Evolutionary conservation across 2,888 invertebrate genomes (phyloP).

Genomic region (Cactoblastis cactorum): DNA sequence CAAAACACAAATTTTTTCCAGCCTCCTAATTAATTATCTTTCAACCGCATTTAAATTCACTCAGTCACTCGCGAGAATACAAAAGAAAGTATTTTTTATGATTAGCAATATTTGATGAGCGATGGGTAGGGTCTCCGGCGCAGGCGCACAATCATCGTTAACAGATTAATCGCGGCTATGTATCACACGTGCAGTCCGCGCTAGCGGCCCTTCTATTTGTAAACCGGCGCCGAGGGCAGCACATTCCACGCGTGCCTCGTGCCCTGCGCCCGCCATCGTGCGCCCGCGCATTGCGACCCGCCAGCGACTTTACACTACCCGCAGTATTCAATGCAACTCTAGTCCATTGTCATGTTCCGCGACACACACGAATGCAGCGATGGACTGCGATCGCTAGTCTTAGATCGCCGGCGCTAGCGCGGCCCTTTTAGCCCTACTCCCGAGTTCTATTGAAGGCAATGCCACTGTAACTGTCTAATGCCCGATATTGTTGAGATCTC

Average conservation of each 20-base stretch:
- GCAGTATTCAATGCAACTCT: slow-evolving; percentile 44
- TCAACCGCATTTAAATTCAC: background rate
- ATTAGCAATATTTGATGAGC: slow-evolving; percentile 32
- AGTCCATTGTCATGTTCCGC: slow-evolving; percentile 32
- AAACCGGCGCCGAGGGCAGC: slow-evolving; percentile 76
- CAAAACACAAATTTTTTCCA: background rate
- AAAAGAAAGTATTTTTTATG: background rate
- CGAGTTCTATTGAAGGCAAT: slow-evolving; percentile 46
- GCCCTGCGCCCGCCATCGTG: slow-evolving; percentile 49
- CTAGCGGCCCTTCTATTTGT: slow-evolving; percentile 77
- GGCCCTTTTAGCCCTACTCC: slow-evolving; percentile 33
- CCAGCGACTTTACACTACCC: slow-evolving; percentile 35
- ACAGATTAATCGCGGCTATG: slow-evolving; percentile 71
- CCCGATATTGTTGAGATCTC: slow-evolving; percentile 46
- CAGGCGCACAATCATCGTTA: slow-evolving; percentile 59
- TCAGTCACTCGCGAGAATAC: background rate
- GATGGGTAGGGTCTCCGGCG: slow-evolving; percentile 41
- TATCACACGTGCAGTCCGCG: slow-evolving; percentile 72
- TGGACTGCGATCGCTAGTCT: slow-evolving; percentile 35
- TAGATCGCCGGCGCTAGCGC: slow-evolving; percentile 24
- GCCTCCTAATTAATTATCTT: background rate
- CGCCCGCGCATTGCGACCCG: slow-evolving; percentile 28
- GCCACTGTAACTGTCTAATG: slow-evolving; percentile 55
- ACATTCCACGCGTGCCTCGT: slow-evolving; percentile 71
- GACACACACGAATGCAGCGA: slow-evolving; percentile 39